Base-by-base conservation (phyloP, 53 echinoderm and acorn worm genomes). In the Mesocentrotus franciscanus region DNA sequence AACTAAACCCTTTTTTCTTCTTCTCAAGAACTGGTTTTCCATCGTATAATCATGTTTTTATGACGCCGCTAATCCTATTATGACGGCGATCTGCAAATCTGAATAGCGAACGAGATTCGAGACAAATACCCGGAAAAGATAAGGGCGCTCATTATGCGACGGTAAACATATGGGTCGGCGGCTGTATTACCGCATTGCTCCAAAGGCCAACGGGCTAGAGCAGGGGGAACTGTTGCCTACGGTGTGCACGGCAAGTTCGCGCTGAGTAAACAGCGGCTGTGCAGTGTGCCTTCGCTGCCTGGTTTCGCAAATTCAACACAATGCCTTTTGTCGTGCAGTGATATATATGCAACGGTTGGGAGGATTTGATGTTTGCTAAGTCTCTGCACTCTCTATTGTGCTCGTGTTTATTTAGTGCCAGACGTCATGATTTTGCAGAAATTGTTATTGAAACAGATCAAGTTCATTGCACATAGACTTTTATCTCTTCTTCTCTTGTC, bases 391-490 rank as follows among this genome's bases (percentile, higher is more conserved):
- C 70, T 34, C 70, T 16, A 92, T 92, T 92, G 92, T 92, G 64
- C 49, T 39, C 35, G 24, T 92, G 92, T 92, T 92, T 62, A 70
- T 92, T 36, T 92, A 42, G 92, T 92, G 13, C 9, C 74, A 74
- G 57, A 55, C 92, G 74, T 92, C 74, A 92, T 92, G 92, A 92
- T 66, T 92, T 75, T 42, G 92, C 72, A 92, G 92, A 91, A 91
- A 91, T 91, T 91, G 91, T 91, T 91, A 91, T 66, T 91, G 91
- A 91, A 91, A 39, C 61, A 18, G 68, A 64, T 91, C 35, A 87
- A 87, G 57, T 87, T 87, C 87, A 87, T 56, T 87, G 57, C 87
- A 87, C 87, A 81, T 20, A 39, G 87, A n/a, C 58, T 58, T 18
- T 29, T 87, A 58, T 87, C 87, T 87, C 27, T 12, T 87, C 27